Conservation (phyloP, 2,113 vertebrate genomes). For the Lathamus discolor region DNA sequence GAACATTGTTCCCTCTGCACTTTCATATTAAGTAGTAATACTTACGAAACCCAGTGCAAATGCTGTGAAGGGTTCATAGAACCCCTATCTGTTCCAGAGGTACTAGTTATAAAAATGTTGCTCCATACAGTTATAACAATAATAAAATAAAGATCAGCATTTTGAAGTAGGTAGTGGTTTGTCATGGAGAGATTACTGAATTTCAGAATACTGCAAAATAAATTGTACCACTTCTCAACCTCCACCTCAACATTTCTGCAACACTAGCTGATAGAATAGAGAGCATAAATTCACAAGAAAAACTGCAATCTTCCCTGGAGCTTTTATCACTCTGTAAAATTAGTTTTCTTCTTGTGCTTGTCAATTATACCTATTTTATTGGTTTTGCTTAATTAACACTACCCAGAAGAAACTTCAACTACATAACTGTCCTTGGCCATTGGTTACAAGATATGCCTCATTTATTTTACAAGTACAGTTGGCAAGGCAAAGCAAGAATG, state of each 20-base stretch:
- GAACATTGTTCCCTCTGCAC: not conserved
- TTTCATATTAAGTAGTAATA: not conserved
- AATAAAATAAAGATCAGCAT: not conserved
- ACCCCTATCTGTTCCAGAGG: not conserved
- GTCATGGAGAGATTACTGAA: not conserved
- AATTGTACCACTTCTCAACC: not conserved
- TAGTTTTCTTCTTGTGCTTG: conserved; percentile 15
- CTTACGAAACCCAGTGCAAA: not conserved
- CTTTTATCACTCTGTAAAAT: conserved; percentile 10
- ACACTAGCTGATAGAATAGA: conserved; percentile 4
- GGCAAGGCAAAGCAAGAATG: not conserved
- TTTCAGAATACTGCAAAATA: not conserved
- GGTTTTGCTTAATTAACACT: conserved; percentile 43
- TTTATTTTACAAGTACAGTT: conserved; percentile 23
- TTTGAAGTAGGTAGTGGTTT: not conserved
- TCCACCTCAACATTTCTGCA: not conserved
- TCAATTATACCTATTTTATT: conserved; percentile 14
- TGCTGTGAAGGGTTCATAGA: not conserved
- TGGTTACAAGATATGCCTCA: not conserved
- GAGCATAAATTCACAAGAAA: conserved; percentile 12
- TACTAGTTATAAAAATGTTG: not conserved
- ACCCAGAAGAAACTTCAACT: not conserved
- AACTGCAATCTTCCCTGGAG: not conserved
- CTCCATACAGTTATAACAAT: not conserved
- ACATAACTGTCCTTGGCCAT: not conserved